phyloP scores from a whole-genome alignment of 2,888 invertebrate genomes.

The Pilophorus perplexus region DNA sequence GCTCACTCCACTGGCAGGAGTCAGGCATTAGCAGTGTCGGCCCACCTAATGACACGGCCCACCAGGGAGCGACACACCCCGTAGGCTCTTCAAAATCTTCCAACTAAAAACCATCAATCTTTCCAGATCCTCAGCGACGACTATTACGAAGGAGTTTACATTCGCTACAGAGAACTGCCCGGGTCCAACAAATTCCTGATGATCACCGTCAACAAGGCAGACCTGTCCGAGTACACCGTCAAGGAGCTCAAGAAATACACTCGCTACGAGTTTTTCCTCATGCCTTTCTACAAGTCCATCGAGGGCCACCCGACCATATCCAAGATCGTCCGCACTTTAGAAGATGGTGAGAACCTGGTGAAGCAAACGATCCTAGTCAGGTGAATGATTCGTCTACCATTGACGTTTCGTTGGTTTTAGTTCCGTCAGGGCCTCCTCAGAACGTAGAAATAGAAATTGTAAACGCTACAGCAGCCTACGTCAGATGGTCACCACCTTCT shows the following conservation, averaged over 20 bases:
- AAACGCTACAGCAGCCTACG: conserved; percentile 74
- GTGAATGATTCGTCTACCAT: neutral
- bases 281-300: conserved; percentile 82
- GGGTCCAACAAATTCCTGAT: conserved; percentile 66
- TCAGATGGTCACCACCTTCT: conserved; percentile 79
- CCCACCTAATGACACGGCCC: no score
- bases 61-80: no score
- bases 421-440: conserved; percentile 76
- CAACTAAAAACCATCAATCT: neutral
- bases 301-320: conserved; percentile 93
- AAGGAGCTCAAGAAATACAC: conserved; percentile 79
- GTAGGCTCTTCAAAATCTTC: no score
- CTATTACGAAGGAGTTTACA: conserved; percentile 68
- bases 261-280: conserved; percentile 87
- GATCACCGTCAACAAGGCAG: conserved; percentile 68
- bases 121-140: conserved; percentile 52
- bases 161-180: conserved; percentile 64
- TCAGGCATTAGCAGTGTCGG: no score
- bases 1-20: no score
- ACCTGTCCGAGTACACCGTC: conserved; percentile 68
- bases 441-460: conserved; percentile 77
- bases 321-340: conserved; percentile 63
- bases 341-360: conserved; percentile 48
- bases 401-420: no score
- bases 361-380: neutral